phyloP scores from a whole-genome alignment of 2,113 vertebrate genomes.

The Antigone vipio region DNA sequence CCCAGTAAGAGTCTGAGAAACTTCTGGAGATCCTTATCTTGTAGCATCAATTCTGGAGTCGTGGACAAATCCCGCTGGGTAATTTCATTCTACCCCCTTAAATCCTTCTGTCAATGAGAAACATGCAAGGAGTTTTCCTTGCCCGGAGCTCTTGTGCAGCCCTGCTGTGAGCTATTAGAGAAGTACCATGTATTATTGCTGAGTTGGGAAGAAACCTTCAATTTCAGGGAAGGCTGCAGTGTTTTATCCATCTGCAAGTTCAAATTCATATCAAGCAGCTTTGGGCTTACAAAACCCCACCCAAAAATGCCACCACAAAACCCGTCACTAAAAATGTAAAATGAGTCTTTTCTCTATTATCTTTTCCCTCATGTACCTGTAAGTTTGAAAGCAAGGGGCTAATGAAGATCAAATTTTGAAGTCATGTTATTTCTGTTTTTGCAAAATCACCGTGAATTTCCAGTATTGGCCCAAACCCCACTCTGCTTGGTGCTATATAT shows the following conservation, averaged over 20 bases:
- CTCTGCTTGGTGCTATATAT: neutral
- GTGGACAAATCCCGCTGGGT: neutral
- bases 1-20: neutral
- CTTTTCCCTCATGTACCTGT: neutral
- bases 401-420: neutral
- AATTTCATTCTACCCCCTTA: neutral
- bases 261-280: neutral
- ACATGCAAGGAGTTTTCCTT: neutral
- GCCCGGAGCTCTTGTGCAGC: neutral
- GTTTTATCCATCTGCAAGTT: neutral
- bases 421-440: neutral
- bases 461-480: neutral
- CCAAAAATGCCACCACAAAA: neutral
- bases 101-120: neutral
- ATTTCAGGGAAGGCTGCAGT: neutral
- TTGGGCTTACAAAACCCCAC: neutral
- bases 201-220: neutral
- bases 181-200: neutral
- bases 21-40: neutral
- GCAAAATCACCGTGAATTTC: neutral
- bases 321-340: neutral
- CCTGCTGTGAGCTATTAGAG: conserved; percentile 15
- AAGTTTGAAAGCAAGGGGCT: neutral
- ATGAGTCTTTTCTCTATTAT: neutral
- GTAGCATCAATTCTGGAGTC: neutral